Conservation (phyloP, 35 echinoderm and acorn worm species). For the Chiridota heheva region DNA sequence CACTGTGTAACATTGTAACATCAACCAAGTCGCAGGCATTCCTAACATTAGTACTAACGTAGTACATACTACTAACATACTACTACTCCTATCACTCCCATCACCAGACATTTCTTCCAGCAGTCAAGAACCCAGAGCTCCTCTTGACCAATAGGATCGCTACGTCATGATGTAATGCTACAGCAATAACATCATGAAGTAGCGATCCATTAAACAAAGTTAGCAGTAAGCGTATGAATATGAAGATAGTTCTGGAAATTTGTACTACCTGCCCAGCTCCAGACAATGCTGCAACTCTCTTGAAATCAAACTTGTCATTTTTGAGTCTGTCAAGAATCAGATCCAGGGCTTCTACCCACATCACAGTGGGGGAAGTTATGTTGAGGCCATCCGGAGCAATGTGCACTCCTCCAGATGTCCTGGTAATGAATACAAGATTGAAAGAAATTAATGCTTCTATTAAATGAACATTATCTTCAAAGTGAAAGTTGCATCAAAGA, state of each 20-base stretch:
- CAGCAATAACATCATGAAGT: no score
- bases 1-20: no score
- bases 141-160: no score
- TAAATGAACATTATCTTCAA: not conserved
- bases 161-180: no score
- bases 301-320: conserved; percentile 71
- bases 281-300: conserved; percentile 78
- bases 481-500: not conserved
- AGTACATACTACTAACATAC: no score
- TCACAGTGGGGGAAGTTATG: conserved; percentile 89
- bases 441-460: not conserved
- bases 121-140: no score
- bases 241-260: not conserved
- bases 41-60: no score
- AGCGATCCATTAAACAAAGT: not conserved
- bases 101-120: no score
- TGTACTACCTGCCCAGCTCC: conserved; percentile 87
- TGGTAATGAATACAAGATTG: conserved; percentile 18
- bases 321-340: conserved; percentile 82
- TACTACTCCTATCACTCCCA: no score
- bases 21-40: no score
- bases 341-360: conserved; percentile 97
- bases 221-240: not conserved
- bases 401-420: conserved; percentile 75
- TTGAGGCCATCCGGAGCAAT: conserved; percentile 69